Percentiles rank a stretch among this genome's conserved stretches.
Evolutionary conservation across 2,888 invertebrate species (phyloP).

Genomic region (Chorisops tibialis): DNA sequence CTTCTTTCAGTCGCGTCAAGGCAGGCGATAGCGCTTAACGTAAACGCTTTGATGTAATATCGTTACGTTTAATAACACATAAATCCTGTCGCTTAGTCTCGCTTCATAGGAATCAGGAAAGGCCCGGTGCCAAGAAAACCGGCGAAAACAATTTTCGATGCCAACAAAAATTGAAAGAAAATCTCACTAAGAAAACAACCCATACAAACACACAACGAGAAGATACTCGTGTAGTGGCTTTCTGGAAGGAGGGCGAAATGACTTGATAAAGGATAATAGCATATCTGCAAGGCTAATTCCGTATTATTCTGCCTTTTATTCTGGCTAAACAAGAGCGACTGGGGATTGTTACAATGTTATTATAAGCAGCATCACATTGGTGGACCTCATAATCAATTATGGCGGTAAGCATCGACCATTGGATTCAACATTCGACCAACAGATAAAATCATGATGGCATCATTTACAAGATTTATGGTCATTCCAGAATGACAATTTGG

Average conservation of each 20-base stretch:
- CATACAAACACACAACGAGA: background rate
- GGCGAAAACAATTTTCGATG: slow-evolving; percentile 9
- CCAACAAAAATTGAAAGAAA: background rate
- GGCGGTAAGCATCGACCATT: slow-evolving; percentile 9
- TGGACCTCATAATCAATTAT: slow-evolving; percentile 18
- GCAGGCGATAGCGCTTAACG: background rate
- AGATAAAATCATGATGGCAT: slow-evolving; percentile 18
- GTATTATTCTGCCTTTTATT: background rate
- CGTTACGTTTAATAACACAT: slow-evolving; percentile 17
- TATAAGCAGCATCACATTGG: background rate
- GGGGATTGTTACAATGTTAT: no score
- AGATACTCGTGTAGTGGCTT: background rate
- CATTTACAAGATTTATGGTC: slow-evolving; percentile 15
- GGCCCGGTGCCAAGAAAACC: slow-evolving; percentile 16
- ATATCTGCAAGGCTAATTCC: slow-evolving; percentile 11
- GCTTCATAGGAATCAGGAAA: slow-evolving; percentile 2
- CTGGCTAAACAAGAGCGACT: no score
- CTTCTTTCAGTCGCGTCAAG: no score
- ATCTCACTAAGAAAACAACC: no score
- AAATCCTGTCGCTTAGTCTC: slow-evolving; percentile 10
- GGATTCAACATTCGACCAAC: slow-evolving; percentile 3
- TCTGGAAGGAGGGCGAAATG: background rate
- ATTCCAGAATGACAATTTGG: background rate
- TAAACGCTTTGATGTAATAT: slow-evolving; percentile 4
- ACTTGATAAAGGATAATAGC: slow-evolving; percentile 5